These are phyloP conservation scores for Melitaea cinxia DNA, from an alignment of 1,140 invertebrate genomes.

Conservation along the genomic window DNA sequence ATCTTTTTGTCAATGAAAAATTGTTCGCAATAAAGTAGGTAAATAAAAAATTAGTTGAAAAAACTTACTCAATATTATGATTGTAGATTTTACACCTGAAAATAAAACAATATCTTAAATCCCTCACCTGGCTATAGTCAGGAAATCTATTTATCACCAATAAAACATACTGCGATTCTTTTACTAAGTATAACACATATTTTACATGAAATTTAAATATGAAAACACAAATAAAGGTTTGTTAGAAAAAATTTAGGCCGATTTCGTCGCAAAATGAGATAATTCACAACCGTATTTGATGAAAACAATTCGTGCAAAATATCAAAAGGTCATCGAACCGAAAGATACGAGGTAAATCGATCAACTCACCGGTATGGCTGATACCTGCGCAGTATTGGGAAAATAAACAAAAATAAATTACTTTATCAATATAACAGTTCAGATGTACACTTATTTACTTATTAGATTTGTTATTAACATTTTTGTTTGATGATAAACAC, in stretches of 20 bases:
- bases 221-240: not conserved
- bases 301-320: conserved; percentile 9
- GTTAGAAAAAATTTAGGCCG: not conserved
- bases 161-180: not conserved
- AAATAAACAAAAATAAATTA: conserved; percentile 4
- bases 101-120: not conserved
- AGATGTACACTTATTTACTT: not conserved
- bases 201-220: not conserved
- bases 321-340: conserved; percentile 20
- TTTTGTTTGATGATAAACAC: not conserved
- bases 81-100: not conserved
- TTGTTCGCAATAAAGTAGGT: no score
- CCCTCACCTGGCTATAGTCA: not conserved
- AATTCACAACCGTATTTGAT: not conserved
- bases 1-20: no score
- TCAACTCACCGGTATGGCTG: conserved; percentile 1
- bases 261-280: not conserved
- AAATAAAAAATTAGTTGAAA: no score
- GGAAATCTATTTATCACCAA: not conserved
- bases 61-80: no score
- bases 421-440: not conserved
- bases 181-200: not conserved
- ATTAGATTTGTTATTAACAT: not conserved
- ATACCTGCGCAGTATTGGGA: conserved; percentile 10
- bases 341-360: conserved; percentile 18